Conservation (phyloP, 2,888 invertebrate species). For the Crepidodera aurea region DNA sequence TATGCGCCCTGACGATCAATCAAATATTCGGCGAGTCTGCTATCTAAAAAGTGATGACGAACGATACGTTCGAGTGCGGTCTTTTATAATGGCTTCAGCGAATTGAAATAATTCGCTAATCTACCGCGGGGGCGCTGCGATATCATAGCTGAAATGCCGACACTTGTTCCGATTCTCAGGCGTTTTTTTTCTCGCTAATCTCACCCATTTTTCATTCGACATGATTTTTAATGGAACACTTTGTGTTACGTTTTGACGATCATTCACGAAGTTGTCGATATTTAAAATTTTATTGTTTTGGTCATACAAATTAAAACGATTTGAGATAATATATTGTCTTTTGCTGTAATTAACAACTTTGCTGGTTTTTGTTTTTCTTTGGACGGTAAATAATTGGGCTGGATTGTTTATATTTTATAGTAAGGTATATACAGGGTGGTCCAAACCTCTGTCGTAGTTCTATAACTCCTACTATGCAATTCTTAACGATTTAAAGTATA, state of each 20-base stretch:
- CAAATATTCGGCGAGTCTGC: conserved; percentile 45
- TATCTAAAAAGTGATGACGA: conserved; percentile 38
- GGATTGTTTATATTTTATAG: too few species aligned
- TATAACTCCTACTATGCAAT: too few species aligned
- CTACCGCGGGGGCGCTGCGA: conserved; percentile 52
- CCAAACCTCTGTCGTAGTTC: too few species aligned
- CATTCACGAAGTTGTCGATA: too few species aligned
- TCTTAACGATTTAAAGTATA: too few species aligned
- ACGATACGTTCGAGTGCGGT: conserved; percentile 33
- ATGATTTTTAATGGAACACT: conserved; percentile 25
- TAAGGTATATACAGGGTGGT: too few species aligned
- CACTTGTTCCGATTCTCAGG: conserved; percentile 58
- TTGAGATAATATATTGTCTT: too few species aligned
- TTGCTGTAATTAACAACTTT: too few species aligned
- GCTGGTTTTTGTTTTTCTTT: too few species aligned
- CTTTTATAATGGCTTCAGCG: conserved; percentile 55
- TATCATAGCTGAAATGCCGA: conserved; percentile 53
- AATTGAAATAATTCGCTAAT: conserved; percentile 61
- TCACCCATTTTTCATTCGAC: conserved; percentile 35
- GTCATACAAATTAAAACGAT: too few species aligned
- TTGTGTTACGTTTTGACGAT: neutral
- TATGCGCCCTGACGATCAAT: conserved; percentile 55
- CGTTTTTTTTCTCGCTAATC: conserved; percentile 45
- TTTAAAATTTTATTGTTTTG: too few species aligned
- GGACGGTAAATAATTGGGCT: too few species aligned